phyloP scores from a whole-genome alignment of 2,797 vertebrate genomes.

The Trachops cirrhosus region DNA sequence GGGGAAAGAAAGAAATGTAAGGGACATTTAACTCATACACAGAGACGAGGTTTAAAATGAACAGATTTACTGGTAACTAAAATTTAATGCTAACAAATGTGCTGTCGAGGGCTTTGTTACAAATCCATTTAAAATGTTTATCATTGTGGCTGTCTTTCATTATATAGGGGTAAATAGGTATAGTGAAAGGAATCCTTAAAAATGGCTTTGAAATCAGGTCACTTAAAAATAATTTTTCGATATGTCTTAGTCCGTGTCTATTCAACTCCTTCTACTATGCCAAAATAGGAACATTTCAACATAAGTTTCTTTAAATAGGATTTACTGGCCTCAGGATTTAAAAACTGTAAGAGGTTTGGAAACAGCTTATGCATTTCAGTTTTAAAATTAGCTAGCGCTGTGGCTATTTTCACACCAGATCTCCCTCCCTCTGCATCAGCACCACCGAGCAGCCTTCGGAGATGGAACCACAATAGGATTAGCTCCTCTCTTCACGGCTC shows the following conservation, averaged over 20 bases:
- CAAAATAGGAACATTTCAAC: slow-evolving; percentile 66
- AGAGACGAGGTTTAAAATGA: slow-evolving; percentile 27
- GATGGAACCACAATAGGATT: background rate
- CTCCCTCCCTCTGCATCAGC: slow-evolving; percentile 3
- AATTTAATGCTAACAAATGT: slow-evolving; percentile 13
- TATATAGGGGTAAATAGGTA: background rate
- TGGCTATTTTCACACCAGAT: slow-evolving; percentile 62
- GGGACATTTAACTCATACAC: slow-evolving; percentile 33
- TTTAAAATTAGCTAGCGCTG: slow-evolving; percentile 71
- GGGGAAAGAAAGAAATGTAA: slow-evolving; percentile 37
- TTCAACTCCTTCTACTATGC: slow-evolving; percentile 63
- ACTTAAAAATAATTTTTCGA: slow-evolving; percentile 65
- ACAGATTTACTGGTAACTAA: background rate
- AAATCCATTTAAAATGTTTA: background rate
- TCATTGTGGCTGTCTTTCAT: background rate
- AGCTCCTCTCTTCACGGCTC: background rate
- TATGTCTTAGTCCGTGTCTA: slow-evolving; percentile 62
- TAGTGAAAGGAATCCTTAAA: slow-evolving; percentile 35
- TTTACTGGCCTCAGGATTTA: slow-evolving; percentile 68
- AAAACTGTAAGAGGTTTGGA: slow-evolving; percentile 68
- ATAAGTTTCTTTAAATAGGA: slow-evolving; percentile 72
- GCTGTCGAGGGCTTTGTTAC: background rate
- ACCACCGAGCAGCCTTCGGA: background rate
- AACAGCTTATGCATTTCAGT: slow-evolving; percentile 69
- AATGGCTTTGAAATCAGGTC: slow-evolving; percentile 68